Percentiles rank a stretch among this genome's conserved stretches.
Conservation (phyloP, 1,140 invertebrate genomes). For the Sipha flava region DNA sequence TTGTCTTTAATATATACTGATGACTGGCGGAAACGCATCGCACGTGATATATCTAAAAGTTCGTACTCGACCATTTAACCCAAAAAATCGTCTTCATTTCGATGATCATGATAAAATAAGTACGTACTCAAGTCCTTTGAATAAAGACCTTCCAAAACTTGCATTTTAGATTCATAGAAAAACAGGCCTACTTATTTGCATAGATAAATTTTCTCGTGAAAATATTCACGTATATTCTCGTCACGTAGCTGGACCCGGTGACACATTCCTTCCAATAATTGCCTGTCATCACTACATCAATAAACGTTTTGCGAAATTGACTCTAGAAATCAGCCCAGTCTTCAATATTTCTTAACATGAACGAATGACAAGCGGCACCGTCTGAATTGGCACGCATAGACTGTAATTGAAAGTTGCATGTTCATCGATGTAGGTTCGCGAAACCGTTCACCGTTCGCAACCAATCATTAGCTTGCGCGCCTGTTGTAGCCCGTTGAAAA, state of each 20-base stretch:
- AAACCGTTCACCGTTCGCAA: neutral
- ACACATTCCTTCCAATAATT: neutral
- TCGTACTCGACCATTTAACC: too few relatives aligned
- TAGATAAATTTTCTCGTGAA: neutral
- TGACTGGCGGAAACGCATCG: too few relatives aligned
- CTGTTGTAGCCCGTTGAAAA: neutral
- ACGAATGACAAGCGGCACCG: neutral
- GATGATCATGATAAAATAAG: neutral
- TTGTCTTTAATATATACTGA: too few relatives aligned
- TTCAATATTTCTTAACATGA: neutral
- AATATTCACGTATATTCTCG: neutral
- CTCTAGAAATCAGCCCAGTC: neutral
- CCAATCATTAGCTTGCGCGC: neutral
- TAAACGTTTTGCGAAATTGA: neutral
- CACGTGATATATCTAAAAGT: too few relatives aligned
- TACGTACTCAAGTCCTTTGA: neutral
- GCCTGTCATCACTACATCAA: neutral
- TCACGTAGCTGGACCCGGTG: neutral
- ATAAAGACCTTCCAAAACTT: neutral
- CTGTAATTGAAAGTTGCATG: neutral
- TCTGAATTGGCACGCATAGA: neutral
- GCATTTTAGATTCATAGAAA: neutral
- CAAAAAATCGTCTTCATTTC: neutral
- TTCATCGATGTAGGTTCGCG: neutral
- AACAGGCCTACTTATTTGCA: neutral